Conservation (phyloP, 2,113 vertebrate genomes). For the Tupaia tana region DNA sequence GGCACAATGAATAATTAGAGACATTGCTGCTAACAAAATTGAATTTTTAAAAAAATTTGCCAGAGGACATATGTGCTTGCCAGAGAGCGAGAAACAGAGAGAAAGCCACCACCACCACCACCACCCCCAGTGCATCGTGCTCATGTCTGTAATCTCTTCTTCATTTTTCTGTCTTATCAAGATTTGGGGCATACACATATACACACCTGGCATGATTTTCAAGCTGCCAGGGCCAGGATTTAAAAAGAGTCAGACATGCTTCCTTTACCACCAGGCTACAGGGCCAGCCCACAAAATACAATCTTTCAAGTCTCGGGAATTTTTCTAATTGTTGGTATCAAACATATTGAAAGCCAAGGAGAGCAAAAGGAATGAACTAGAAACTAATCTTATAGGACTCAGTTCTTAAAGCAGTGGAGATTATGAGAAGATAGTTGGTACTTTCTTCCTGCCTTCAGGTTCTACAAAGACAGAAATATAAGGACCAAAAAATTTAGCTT, state of each 20-base stretch:
- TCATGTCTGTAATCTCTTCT: no score
- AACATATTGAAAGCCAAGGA: background rate
- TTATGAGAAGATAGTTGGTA: background rate
- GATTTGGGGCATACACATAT: no score
- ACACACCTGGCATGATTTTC: no score
- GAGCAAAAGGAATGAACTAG: background rate
- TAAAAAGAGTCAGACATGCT: no score
- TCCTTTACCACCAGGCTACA: no score
- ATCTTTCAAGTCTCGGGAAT: background rate
- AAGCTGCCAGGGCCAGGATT: no score
- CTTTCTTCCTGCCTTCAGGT: background rate
- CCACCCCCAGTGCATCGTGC: no score
- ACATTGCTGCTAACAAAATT: background rate
- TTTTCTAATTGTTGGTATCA: background rate
- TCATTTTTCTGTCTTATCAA: no score
- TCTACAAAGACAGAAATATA: background rate
- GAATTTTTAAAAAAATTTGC: background rate
- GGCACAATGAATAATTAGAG: slow-evolving; percentile 57
- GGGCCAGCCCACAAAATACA: no score
- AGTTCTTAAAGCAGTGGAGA: background rate
- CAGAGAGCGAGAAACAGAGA: no score
- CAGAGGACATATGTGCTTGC: no score
- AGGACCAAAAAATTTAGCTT: background rate
- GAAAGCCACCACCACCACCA: no score
- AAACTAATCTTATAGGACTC: background rate